These are phyloP conservation scores for Pangasianodon hypophthalmus DNA, from an alignment of 2,113 vertebrate genomes.

Conservation along the genomic window DNA sequence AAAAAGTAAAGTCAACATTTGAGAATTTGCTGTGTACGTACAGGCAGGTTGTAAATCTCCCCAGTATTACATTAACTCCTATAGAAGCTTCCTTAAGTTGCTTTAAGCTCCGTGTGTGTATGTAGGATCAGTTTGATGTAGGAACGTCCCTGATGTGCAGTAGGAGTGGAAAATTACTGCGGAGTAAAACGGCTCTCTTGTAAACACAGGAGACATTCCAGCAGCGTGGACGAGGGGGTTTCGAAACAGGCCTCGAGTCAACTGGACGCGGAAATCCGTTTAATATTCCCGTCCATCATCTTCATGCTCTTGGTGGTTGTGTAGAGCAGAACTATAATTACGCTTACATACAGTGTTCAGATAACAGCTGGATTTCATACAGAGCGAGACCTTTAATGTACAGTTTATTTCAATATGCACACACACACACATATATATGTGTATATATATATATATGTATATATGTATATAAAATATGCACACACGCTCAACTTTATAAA, in stretches of 20 bases:
- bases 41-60: background rate
- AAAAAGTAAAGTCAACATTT: background rate
- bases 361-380: background rate
- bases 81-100: background rate
- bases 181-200: slow-evolving; percentile 35
- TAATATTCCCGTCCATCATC: background rate
- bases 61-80: background rate
- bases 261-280: background rate
- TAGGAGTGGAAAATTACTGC: slow-evolving; percentile 52
- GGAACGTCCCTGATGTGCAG: slow-evolving; percentile 1
- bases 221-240: slow-evolving; percentile 1
- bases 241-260: slow-evolving; percentile 5
- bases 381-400: background rate
- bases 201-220: slow-evolving; percentile 43
- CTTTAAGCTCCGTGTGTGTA: background rate
- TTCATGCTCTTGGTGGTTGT: background rate
- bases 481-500: background rate
- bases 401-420: background rate
- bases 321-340: background rate
- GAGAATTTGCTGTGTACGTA: background rate
- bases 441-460: no score
- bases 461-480: background rate
- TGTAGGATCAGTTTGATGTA: slow-evolving; percentile 4
- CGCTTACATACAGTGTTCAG: background rate
- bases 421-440: background rate